These are phyloP conservation scores for Babyrousa celebensis DNA, from an alignment of 2,797 vertebrate genomes.

Conservation along the genomic window DNA sequence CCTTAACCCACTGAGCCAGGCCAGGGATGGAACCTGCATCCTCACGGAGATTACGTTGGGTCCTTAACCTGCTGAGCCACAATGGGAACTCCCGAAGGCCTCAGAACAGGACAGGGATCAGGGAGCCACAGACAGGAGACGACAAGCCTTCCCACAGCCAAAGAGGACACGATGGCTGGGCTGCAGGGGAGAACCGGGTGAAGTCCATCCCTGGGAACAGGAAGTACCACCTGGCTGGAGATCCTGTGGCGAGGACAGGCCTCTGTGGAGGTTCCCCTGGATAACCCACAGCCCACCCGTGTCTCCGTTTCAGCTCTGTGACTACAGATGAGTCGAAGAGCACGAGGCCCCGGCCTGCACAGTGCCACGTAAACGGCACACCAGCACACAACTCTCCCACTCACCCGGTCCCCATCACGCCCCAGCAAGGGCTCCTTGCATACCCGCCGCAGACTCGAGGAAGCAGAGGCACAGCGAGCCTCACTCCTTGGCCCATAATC, in stretches of 20 bases:
- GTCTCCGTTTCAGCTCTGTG: background rate
- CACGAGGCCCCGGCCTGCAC: fast-evolving
- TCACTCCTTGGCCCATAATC: background rate
- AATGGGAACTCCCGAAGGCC: background rate
- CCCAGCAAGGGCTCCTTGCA: background rate
- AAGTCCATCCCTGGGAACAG: background rate
- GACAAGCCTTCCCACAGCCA: background rate
- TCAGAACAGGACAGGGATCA: background rate
- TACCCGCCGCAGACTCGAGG: background rate
- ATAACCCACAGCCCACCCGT: fast-evolving
- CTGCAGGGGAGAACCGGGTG: background rate
- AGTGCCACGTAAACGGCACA: fast-evolving
- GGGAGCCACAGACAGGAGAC: background rate
- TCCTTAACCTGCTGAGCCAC: too few relatives aligned
- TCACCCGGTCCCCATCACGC: background rate
- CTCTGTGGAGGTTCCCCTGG: background rate
- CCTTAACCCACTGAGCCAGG: too few relatives aligned
- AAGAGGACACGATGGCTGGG: background rate
- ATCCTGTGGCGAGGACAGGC: background rate
- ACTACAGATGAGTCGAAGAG: background rate
- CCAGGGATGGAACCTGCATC: too few relatives aligned
- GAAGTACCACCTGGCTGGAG: background rate
- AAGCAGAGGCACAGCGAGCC: background rate
- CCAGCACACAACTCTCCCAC: background rate
- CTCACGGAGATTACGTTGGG: too few relatives aligned